Evolutionary conservation across 2,797 vertebrate genomes (phyloP).

Genomic region (Chaetophractus vellerosus): DNA sequence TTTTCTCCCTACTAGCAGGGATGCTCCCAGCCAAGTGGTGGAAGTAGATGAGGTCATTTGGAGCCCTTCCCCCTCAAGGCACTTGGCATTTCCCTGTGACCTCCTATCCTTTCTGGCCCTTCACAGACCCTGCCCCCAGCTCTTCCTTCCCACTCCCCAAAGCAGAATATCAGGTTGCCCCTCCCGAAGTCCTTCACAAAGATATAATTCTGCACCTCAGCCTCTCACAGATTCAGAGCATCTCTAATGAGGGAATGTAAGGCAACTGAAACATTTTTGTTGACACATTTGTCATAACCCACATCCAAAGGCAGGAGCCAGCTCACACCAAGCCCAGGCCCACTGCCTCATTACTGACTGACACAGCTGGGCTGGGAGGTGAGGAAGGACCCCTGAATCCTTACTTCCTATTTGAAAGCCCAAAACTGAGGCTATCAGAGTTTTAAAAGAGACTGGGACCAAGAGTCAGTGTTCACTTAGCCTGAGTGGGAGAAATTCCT

Average conservation of each 20-base stretch:
- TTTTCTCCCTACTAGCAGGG: not conserved
- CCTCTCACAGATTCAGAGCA: not conserved
- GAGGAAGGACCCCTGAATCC: constrained; percentile 30
- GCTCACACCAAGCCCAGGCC: not conserved
- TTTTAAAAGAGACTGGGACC: not conserved
- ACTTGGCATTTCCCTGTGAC: not conserved
- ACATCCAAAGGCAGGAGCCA: not conserved
- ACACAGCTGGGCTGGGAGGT: not conserved
- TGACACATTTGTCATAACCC: not conserved
- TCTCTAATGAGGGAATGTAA: constrained; percentile 6
- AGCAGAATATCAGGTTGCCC: not conserved
- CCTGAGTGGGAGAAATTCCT: not conserved
- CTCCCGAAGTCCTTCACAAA: not conserved
- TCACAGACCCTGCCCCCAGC: not conserved
- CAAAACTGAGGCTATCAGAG: not conserved
- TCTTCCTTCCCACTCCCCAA: not conserved
- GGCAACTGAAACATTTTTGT: constrained; percentile 43
- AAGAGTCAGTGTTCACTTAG: not conserved
- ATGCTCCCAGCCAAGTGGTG: not conserved
- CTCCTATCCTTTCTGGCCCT: not conserved
- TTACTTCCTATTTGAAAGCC: not conserved
- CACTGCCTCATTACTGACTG: not conserved
- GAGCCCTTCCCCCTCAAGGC: not conserved
- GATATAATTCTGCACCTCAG: not conserved
- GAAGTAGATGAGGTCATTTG: not conserved